Conservation (phyloP, 2,113 vertebrate genomes). For the Gadus macrocephalus region DNA sequence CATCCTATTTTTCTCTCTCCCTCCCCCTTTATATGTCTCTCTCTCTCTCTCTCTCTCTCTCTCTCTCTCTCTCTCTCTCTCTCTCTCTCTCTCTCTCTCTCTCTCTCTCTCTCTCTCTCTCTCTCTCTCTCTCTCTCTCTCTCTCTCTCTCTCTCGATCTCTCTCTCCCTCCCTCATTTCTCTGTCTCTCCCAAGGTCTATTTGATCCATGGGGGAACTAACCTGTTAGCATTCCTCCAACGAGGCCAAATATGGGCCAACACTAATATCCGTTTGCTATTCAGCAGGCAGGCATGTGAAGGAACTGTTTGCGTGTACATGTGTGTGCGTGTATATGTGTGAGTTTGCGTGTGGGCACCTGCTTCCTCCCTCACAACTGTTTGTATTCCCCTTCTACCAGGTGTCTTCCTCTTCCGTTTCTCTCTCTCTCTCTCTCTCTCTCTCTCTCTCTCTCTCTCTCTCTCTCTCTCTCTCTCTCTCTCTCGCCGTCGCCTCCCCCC, state of each 20-base stretch:
- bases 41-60: neutral
- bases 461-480: neutral
- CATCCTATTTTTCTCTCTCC: neutral
- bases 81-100: neutral
- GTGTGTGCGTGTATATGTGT: too few relatives aligned
- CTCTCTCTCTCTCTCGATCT: neutral
- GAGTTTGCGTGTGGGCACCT: neutral
- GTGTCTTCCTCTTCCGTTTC: conserved; percentile 16
- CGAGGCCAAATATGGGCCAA: conserved; percentile 2
- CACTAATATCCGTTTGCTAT: neutral
- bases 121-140: neutral
- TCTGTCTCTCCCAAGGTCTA: neutral
- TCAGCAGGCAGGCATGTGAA: too few relatives aligned
- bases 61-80: neutral
- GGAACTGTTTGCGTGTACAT: neutral
- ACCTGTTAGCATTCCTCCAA: conserved; percentile 4
- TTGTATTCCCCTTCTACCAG: conserved; percentile 15
- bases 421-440: neutral
- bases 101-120: neutral
- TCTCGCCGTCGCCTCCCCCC: neutral
- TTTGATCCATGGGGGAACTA: neutral
- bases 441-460: neutral
- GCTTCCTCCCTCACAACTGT: conserved; percentile 18
- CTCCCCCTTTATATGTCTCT: too few relatives aligned
- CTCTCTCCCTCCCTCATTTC: neutral